Evolutionary conservation across 1,140 invertebrate species (phyloP), one percentile per base, ranked within the genome.

Genomic region (Zophobas morio): DNA sequence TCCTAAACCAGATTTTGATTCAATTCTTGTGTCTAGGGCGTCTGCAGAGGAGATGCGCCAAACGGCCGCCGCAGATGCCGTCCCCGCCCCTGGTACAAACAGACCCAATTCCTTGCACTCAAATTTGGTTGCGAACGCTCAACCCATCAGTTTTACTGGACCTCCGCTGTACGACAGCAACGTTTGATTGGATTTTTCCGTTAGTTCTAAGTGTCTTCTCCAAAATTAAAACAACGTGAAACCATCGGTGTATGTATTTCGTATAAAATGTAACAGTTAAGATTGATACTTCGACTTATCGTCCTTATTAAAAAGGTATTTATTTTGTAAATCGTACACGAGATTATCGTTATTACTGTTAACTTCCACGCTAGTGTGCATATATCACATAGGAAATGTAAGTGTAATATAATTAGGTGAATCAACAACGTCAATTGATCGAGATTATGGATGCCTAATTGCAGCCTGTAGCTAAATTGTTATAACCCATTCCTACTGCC

Each of bases 51-150:
- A 94, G 81, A 95, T 95, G 93, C 89, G 92, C 84, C 90, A 89
- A 84, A 88, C 92, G 82, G 93, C 93, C 79, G 88, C 86, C 49
- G 82, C 81, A 35, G 80, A 78, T 78, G 74, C 71, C 80, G 82
- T 80, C 79, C 83, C 78, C 32, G 75, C 74, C 78, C 76, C 70
- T 56, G 80, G 33, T 56, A 78, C 71, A 74, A 78, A 81, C 35
- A 74, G 71, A 74, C 79, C 85, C 75, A 83, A 82, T 71, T 86
- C 83, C 76, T 88, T 88, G 85, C 89, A 90, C 80, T 90, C 93
- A 79, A 93, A 90, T 81, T 90, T 94, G 84, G 93, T 94, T 81
- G 89, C 91, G 84, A 94, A 94, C 88, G 93, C 93, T 84, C 91
- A 94, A 86, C 93, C 93, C 53, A 91, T 93, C 84, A 90, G 91